Conservation (phyloP, 2,113 vertebrate species). For the Melanostigma gelatinosum region DNA sequence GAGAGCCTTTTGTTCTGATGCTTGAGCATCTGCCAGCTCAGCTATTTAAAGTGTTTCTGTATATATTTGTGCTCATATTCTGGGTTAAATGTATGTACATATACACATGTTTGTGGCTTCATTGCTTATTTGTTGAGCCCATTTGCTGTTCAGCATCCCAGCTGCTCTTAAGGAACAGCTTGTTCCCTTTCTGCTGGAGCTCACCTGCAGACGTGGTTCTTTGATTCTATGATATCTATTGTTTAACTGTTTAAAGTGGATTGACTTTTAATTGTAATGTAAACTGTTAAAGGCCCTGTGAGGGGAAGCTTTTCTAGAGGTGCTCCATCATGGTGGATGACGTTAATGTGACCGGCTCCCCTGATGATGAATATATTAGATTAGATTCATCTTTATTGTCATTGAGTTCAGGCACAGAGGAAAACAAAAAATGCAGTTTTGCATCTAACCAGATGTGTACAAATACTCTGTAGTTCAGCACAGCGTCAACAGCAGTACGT, state of each 20-base stretch:
- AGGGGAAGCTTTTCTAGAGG: neutral
- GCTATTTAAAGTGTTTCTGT: neutral
- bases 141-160: neutral
- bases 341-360: neutral
- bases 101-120: neutral
- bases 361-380: too few species aligned
- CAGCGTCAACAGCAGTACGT: too few species aligned
- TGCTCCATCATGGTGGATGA: neutral
- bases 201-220: neutral
- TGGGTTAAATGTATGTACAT: too few species aligned
- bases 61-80: neutral
- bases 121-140: neutral
- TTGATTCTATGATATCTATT: neutral
- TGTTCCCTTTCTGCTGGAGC: slow-evolving; percentile 40
- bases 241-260: neutral
- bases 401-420: too few species aligned
- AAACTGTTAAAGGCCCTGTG: neutral
- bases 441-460: neutral
- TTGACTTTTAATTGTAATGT: neutral
- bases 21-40: neutral
- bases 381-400: too few species aligned
- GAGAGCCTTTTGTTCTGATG: slow-evolving; percentile 10
- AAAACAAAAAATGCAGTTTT: too few species aligned
- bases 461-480: neutral
- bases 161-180: slow-evolving; percentile 32